Evolutionary conservation across 2,113 vertebrate species (phyloP), one percentile per base, ranked within the genome.

Genomic region (Poecilia latipinna): DNA sequence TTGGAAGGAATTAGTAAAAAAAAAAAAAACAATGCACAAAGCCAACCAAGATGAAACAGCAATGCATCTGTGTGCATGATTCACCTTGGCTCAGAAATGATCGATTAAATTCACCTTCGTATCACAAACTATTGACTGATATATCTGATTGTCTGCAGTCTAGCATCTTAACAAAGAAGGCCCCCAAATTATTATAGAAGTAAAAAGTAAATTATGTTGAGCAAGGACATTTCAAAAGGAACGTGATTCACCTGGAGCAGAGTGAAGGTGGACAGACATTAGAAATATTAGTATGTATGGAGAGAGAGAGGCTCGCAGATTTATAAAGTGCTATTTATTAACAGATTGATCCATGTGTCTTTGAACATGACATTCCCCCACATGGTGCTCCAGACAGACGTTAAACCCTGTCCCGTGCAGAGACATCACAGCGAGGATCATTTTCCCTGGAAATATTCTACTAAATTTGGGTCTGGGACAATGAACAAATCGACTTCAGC

Each of bases 271-370:
- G 70, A 54, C 22, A 37, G 82, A 88, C 75, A 83, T 80, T 83
- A 75, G 75, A 54, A 78, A 75, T 88, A 87, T 93, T 88, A 91
- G 89, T 77, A 84, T 87, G 85, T 88, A 84, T 85, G 11, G 85
- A 92, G 87, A 86, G 90, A 91, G 83, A 86, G 82, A 85, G 91
- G 82, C 68, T 83, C 76, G 84, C 33, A 72, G 78, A 86, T 78
- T 85, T 90, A 93, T 93, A 89, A 77, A 69, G 63, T 71, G 37
- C 86, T 86, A 90, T 92, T 91, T 89, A 89, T 92, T 88, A 92
- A 86, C 72, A 80, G 74, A 91, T 91, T 90, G 89, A 91, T 90
- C 82, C 76, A 72, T 73, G 75, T 86, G 91, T 87, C 91, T 93
- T 91, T 93, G 90, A 92, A 90, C 85, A 88, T 85, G 90, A 90